These are phyloP conservation scores for Drosophila paucipuncta DNA, from an alignment of 2,888 invertebrate species.

Conservation along the genomic window DNA sequence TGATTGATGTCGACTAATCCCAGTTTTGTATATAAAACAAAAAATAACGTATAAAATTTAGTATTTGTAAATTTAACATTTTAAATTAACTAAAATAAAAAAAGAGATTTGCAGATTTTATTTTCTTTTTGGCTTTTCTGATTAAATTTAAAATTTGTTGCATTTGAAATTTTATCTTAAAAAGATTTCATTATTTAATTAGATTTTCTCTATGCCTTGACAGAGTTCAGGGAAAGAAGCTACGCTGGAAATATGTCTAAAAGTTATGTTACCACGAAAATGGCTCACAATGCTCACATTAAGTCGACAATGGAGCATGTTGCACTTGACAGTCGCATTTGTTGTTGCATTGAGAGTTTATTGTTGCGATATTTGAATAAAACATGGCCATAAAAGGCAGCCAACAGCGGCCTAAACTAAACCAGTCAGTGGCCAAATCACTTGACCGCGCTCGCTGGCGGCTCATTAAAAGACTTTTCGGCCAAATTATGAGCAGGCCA, in stretches of 20 bases:
- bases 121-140: not conserved
- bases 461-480: slow-evolving; percentile 61
- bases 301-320: slow-evolving; percentile 62
- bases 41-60: not conserved
- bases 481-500: slow-evolving; percentile 58
- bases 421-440: slow-evolving; percentile 51
- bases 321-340: slow-evolving; percentile 72
- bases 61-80: not conserved
- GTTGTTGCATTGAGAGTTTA: slow-evolving; percentile 57
- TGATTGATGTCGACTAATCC: not conserved
- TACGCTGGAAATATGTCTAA: not conserved
- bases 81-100: not conserved
- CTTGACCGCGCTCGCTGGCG: slow-evolving; percentile 34
- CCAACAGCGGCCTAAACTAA: slow-evolving; percentile 44
- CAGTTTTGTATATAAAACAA: not conserved
- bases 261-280: slow-evolving; percentile 56
- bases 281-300: slow-evolving; percentile 75
- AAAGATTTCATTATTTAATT: not conserved
- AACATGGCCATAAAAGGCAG: slow-evolving; percentile 42
- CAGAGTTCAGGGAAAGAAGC: slow-evolving; percentile 37
- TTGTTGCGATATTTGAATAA: slow-evolving; percentile 68
- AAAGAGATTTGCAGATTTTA: not conserved
- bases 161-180: not conserved
- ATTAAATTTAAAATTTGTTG: not conserved
- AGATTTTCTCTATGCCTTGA: slow-evolving; percentile 23